Evolutionary conservation across 2,113 vertebrate species (phyloP).

Genomic region (Ornithorhynchus anatinus): DNA sequence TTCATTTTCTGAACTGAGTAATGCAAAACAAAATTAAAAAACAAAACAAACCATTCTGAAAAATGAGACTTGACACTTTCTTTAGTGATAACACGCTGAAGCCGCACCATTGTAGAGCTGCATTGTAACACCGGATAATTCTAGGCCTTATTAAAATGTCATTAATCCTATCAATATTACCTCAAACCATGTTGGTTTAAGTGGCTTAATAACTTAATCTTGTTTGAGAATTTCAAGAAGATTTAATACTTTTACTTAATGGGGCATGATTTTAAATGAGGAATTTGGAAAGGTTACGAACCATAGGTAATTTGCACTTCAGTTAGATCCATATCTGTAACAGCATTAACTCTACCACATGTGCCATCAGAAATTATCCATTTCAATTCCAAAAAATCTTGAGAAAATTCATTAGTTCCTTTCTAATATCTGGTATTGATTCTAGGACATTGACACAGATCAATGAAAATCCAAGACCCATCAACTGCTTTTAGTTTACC

Average conservation of each 20-base stretch:
- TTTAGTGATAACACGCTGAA: conserved; percentile 16
- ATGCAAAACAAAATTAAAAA: background rate
- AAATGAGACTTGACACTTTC: background rate
- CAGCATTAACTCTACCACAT: background rate
- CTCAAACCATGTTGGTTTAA: conserved; percentile 7
- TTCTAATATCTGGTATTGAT: background rate
- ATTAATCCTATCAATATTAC: conserved; percentile 41
- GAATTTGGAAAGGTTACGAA: conserved; percentile 29
- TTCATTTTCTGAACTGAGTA: conserved; percentile 23
- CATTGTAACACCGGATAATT: conserved; percentile 17
- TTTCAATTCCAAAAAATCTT: conserved; percentile 44
- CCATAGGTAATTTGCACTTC: conserved; percentile 22
- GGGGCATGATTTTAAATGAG: conserved; percentile 46
- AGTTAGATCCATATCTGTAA: conserved; percentile 15
- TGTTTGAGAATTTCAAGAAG: conserved; percentile 37
- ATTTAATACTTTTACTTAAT: conserved; percentile 44
- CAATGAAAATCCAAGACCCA: background rate
- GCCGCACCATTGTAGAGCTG: background rate
- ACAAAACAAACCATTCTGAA: conserved; percentile 1
- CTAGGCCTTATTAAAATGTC: background rate
- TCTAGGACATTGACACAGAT: background rate
- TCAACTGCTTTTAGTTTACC: conserved; percentile 20
- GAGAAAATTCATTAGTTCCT: background rate
- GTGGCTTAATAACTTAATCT: conserved; percentile 23
- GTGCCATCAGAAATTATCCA: conserved; percentile 19